Conservation (phyloP, 2,113 vertebrate genomes). For the Chloroceryle aenea region DNA sequence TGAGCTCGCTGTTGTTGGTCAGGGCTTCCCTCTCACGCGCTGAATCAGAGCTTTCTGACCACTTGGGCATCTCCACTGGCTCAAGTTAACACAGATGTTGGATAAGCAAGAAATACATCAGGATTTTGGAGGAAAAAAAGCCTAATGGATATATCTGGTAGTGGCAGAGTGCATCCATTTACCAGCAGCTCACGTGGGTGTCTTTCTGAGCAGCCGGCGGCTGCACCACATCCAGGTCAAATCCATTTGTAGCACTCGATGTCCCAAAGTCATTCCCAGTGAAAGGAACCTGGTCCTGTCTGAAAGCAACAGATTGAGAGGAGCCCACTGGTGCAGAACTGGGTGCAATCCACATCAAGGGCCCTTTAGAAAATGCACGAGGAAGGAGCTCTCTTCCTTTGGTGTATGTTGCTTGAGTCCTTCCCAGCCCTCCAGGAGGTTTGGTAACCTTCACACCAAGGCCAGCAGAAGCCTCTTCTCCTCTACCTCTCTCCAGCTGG, state of each 20-base stretch:
- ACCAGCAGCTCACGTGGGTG: neutral
- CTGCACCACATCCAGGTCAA: neutral
- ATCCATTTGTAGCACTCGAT: fast-evolving
- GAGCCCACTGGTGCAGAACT: neutral
- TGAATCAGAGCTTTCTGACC: neutral
- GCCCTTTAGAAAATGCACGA: neutral
- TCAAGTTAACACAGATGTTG: neutral
- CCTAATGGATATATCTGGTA: neutral
- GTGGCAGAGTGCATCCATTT: neutral
- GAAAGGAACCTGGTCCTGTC: fast-evolving
- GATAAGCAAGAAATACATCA: neutral
- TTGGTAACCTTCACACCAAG: neutral
- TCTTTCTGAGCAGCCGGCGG: neutral
- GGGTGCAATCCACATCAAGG: neutral
- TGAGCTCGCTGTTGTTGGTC: neutral
- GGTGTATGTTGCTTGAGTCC: fast-evolving
- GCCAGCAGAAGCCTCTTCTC: neutral
- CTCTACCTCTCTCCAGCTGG: neutral
- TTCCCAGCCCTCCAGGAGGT: neutral
- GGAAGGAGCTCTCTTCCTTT: no score
- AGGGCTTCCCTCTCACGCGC: neutral
- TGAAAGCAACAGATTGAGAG: neutral
- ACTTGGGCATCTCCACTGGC: neutral
- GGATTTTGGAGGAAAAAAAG: neutral
- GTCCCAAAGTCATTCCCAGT: neutral